Evolutionary conservation across 92 coral and sea anemone genomes (phyloP).

Genomic region (Bergia sp.): DNA sequence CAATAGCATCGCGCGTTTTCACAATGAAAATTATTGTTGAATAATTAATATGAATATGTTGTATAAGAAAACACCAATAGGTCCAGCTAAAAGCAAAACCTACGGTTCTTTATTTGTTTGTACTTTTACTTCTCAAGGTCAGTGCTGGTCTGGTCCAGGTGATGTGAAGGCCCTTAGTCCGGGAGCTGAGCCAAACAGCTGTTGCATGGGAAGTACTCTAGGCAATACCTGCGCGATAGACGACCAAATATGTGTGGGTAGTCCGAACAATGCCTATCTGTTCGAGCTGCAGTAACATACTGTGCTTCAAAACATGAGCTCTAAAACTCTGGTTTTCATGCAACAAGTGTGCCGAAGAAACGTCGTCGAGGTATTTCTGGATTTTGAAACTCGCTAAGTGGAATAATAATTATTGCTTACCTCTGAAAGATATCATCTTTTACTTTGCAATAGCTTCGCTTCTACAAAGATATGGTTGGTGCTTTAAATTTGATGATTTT

Average conservation of each 20-base stretch:
- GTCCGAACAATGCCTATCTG: background rate
- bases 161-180: background rate
- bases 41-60: background rate
- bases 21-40: too few relatives aligned
- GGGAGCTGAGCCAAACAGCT: background rate
- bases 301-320: too few relatives aligned
- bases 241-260: background rate
- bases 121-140: background rate
- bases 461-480: too few relatives aligned
- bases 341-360: too few relatives aligned
- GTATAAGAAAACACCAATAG: background rate
- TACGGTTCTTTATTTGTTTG: background rate
- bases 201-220: background rate
- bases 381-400: too few relatives aligned
- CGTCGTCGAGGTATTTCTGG: too few relatives aligned
- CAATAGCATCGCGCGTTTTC: too few relatives aligned
- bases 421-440: too few relatives aligned
- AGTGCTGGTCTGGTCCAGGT: conserved; percentile 1
- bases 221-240: background rate
- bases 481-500: too few relatives aligned
- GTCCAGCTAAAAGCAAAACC: background rate
- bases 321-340: too few relatives aligned
- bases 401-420: too few relatives aligned
- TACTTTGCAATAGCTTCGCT: too few relatives aligned
- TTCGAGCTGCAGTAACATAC: background rate